Percentiles rank a stretch among this genome's conserved stretches.
phyloP scores from a whole-genome alignment of 2,113 vertebrate genomes.

The Carassius auratus region DNA sequence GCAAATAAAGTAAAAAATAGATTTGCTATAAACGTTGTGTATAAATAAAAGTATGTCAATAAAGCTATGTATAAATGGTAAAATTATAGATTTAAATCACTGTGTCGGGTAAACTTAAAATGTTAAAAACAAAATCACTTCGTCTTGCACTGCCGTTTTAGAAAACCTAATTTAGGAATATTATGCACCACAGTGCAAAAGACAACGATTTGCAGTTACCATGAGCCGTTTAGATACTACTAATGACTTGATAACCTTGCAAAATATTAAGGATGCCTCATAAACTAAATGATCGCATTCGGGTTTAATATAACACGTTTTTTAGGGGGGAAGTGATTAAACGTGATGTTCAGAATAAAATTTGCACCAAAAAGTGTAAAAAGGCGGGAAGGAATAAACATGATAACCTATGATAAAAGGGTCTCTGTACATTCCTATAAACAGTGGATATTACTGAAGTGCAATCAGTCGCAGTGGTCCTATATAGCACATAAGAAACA shows the following conservation, averaged over 20 bases:
- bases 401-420: slow-evolving; percentile 15
- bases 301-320: not conserved
- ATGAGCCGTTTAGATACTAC: not conserved
- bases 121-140: not conserved
- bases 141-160: not conserved
- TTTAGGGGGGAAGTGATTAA: not conserved
- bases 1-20: slow-evolving; percentile 44
- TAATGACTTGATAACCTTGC: not conserved
- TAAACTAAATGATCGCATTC: not conserved
- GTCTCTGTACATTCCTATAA: slow-evolving; percentile 36
- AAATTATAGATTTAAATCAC: slow-evolving; percentile 12
- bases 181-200: not conserved
- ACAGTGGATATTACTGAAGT: slow-evolving; percentile 44
- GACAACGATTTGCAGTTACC: slow-evolving; percentile 12
- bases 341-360: not conserved
- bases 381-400: no score
- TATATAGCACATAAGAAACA: slow-evolving; percentile 33
- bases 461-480: slow-evolving; percentile 49
- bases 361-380: not conserved
- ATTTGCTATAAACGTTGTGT: slow-evolving; percentile 14
- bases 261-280: slow-evolving; percentile 6
- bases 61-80: slow-evolving; percentile 14
- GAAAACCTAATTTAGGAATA: not conserved
- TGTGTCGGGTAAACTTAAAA: slow-evolving; percentile 10
- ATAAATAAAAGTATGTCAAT: slow-evolving; percentile 26